Base-by-base conservation (phyloP, 2,888 invertebrate genomes). In the Aporophyla nigra region DNA sequence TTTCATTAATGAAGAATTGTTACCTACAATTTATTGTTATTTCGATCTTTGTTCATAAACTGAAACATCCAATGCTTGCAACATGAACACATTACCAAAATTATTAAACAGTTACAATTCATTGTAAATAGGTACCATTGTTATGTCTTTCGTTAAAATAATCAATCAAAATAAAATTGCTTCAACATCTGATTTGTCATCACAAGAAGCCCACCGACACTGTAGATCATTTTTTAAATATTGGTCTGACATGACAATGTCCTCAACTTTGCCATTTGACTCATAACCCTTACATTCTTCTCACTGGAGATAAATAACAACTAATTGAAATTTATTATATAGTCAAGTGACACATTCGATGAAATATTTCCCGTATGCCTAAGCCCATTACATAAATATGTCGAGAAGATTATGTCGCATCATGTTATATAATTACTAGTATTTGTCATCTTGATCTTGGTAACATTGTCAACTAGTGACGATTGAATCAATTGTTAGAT, bases 271-370 rank as follows among this genome's bases (percentile, higher is more conserved):
- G 63, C 54, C 72, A 78, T 81, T 83, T 78, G 53, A 70, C n/a
- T 56, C n/a, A 14, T 54, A 75, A 68, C 46, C 63, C 56, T 69
- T 65, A 33, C 6, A 63, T 71, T 56, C 51, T 58, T 59, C 40
- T 54, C 53, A 51, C 16, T 56, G 33, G 7, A 46, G 33, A 53
- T 62, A 54, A 49, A 67, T 54, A 73, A 33, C 40, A 46, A 46
- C n/a, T 82, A 82, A 80, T 82, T 79, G 82, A 69, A 82, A 79
- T 79, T 75, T 65, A 76, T 76, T 59, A 51, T 59, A 54, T 40
- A 24, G 21, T 51, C 51, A 19, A 67, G 19, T 82, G 82, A 82
- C 49, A 61, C 46, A 71, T 21, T 49, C 27, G n/a, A 21, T 16
- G 16, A 61, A 61, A 54, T 74, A 78, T 81, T 61, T 12, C 43